Percentiles rank a stretch among this genome's conserved stretches.
Conservation (phyloP, 2,113 vertebrate genomes). For the Stegastes partitus region DNA sequence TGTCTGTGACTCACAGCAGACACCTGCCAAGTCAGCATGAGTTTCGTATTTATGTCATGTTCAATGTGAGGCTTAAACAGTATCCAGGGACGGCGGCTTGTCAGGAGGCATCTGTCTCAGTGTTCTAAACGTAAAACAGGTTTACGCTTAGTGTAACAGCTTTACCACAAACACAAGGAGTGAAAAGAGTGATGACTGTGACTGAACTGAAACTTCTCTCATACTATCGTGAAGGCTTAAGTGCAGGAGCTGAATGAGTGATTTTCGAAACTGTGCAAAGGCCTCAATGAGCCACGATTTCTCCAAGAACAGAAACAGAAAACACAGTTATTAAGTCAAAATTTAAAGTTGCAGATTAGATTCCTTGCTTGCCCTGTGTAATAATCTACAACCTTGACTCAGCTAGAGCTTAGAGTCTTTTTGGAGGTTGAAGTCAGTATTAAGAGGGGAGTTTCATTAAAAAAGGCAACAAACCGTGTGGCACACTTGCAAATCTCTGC, state of each 20-base stretch:
- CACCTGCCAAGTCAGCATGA: slow-evolving; percentile 37
- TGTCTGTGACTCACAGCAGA: slow-evolving; percentile 35
- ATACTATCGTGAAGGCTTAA: not conserved
- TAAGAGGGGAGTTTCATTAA: no score
- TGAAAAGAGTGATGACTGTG: not conserved
- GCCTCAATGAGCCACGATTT: no score
- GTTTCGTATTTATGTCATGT: slow-evolving; percentile 56
- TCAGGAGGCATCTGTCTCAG: slow-evolving; percentile 36
- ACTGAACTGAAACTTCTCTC: not conserved
- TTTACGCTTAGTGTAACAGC: not conserved
- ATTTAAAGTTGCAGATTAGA: no score
- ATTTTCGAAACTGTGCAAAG: not conserved
- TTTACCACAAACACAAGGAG: no score
- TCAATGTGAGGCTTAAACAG: slow-evolving; percentile 41
- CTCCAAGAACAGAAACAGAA: no score
- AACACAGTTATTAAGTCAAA: no score
- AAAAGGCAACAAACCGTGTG: no score
- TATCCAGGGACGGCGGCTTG: slow-evolving; percentile 35
- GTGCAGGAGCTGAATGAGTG: not conserved
- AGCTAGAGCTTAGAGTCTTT: no score
- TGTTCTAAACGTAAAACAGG: slow-evolving; percentile 8
- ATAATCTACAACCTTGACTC: no score
- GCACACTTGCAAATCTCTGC: no score
- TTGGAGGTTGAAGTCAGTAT: no score
- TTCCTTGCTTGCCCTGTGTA: no score